Base-by-base conservation (phyloP, 2,113 vertebrate genomes). In the Piprites chloris region DNA sequence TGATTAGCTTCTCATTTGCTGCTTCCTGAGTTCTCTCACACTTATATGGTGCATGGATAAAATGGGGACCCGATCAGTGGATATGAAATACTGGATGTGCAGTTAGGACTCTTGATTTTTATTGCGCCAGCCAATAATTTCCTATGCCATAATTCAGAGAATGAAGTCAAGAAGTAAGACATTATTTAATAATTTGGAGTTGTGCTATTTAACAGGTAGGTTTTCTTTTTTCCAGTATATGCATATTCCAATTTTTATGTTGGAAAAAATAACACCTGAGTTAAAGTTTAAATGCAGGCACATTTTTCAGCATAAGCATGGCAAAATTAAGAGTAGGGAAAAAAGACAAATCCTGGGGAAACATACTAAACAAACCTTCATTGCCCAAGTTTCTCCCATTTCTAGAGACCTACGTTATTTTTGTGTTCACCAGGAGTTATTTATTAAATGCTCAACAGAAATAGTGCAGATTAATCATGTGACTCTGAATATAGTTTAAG, bases 1-100 rank as follows among this genome's bases (percentile, higher is more conserved):
- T 95, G 65, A 92, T 96, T 95, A 93, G 44, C 32, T 90, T 37
- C 46, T 85, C n/a, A 46, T 94, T 96, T 83, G 50, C 47, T 1
- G 8, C 42, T 95, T 88, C 41, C 66, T 89, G 79, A 78, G 52
- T n/a, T 19, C 32, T 30, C n/a, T 93, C 37, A 16, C 33, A 14
- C 28, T 85, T 9, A 11, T 23, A 6, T 14, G 14, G 56, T 82
- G 68, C 52, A 26, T 55, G 33, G 47, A 22, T 74, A 37, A 2
- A 2, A 17, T 21, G 44, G 7, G 27, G 9, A 50, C 12, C 49
- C 53, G 49, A 62, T 81, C 32, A 39, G 21, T 42, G 11, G 35
- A 4, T 84, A 55, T 42, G 33, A 94, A 85, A 52, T 72, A 50
- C 15, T 47, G 35, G 47, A 11, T 55, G 14, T 75, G 21, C 30